Percentiles rank a stretch among this genome's conserved stretches.
Conservation (phyloP, 2,888 invertebrate species). For the Nowickia ferox region DNA sequence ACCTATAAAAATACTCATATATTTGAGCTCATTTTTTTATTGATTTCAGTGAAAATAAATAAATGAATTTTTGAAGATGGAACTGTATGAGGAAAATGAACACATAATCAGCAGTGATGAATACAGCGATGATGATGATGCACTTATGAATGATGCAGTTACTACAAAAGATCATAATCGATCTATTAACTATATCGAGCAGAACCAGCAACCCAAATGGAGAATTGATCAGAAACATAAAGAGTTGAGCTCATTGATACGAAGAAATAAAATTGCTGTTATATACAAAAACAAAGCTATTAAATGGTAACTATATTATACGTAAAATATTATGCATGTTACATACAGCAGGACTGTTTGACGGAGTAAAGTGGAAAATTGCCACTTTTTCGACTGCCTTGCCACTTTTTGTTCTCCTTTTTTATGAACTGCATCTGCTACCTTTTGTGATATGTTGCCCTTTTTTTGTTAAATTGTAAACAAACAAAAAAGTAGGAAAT, state of each 20-base stretch:
- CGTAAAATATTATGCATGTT: too few relatives aligned
- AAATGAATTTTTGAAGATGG: conserved; percentile 34
- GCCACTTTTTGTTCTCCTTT: too few relatives aligned
- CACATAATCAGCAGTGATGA: conserved; percentile 73
- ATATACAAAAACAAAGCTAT: conserved; percentile 70
- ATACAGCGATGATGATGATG: conserved; percentile 69
- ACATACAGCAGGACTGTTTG: too few relatives aligned
- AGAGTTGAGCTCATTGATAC: conserved; percentile 62
- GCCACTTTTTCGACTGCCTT: too few relatives aligned
- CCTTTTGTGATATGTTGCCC: too few relatives aligned
- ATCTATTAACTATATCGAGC: not conserved
- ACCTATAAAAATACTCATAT: too few relatives aligned
- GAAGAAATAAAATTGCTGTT: conserved; percentile 66
- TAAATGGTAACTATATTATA: conserved; percentile 62
- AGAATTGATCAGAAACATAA: conserved; percentile 60
- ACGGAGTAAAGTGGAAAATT: too few relatives aligned
- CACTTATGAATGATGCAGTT: conserved; percentile 69
- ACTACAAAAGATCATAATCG: conserved; percentile 58
- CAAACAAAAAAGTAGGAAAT: too few relatives aligned
- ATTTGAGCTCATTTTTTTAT: too few relatives aligned
- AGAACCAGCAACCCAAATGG: conserved; percentile 40
- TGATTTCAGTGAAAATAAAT: too few relatives aligned
- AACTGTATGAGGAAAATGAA: conserved; percentile 69
- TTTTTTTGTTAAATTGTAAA: too few relatives aligned
- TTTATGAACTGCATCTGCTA: too few relatives aligned